Percentiles rank a stretch among this genome's conserved stretches.
Conservation (phyloP, 30 jellyfish, hydroid and myxozoan species). For the Aurelia coerulea region DNA sequence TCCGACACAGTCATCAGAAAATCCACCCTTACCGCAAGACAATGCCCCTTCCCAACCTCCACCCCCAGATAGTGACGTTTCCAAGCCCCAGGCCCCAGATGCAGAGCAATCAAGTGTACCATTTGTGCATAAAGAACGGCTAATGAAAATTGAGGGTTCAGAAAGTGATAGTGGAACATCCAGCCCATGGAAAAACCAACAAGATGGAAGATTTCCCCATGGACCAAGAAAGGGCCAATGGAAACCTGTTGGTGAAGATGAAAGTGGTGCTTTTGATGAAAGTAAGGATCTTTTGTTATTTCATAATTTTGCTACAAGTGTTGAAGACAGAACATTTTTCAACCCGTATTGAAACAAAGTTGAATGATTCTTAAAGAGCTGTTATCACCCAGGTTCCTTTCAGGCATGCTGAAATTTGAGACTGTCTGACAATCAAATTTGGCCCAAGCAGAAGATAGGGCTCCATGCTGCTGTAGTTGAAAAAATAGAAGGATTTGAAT, state of each 20-base stretch:
- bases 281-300: neutral
- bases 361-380: too few species aligned
- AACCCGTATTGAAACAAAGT: too few species aligned
- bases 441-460: too few species aligned
- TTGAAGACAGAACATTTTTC: neutral
- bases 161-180: constrained; percentile 11
- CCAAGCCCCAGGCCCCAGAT: too few species aligned
- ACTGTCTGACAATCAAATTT: too few species aligned
- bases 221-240: constrained; percentile 25
- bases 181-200: constrained; percentile 18
- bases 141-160: constrained; percentile 13
- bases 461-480: too few species aligned
- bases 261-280: constrained; percentile 5
- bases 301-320: neutral
- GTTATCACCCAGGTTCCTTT: too few species aligned
- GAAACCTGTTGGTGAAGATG: constrained; percentile 49
- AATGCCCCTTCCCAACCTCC: constrained; percentile 65
- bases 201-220: neutral
- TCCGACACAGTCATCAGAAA: constrained; percentile 8
- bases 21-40: constrained; percentile 51
- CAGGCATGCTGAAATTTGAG: too few species aligned
- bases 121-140: constrained; percentile 53
- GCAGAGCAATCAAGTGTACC: neutral
- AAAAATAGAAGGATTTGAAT: too few species aligned
- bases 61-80: constrained; percentile 17